Base-by-base conservation (phyloP, 37 sponge, comb jelly and placozoan genomes). In the Eunapius fragilis region DNA sequence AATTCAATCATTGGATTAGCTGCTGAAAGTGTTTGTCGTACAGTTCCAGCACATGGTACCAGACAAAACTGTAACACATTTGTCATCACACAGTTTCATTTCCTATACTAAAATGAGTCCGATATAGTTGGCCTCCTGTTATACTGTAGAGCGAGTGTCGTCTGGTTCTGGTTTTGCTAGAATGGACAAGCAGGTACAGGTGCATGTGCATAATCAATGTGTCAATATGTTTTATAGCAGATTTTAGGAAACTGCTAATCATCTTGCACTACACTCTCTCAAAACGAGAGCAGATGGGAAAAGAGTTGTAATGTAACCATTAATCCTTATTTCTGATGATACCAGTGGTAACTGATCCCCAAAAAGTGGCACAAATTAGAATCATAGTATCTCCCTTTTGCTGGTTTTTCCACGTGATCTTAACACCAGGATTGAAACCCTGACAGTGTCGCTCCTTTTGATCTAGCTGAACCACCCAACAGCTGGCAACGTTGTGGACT, bases 341-440 rank as follows among this genome's bases (percentile, higher is more conserved):
- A 80, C 68, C 31, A 80, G 81, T 80, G 68, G 81, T 28, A 80
- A 80, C 32, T 14, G 26, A 17, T 80, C n/a, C n/a, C 68, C 10
- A 67, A 67, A 19, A 80, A 80, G 45, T 80, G 81, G 81, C 67
- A 80, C 31, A 67, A 58, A 31, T 80, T 80, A 22, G 68, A 80
- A 27, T n/a, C 26, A 25, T 80, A 70, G 81, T 80, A 67, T 80
- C 67, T 80, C 25, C 1, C 58, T 7, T 67, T 80, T 58, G 81
- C 81, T 67, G 81, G 68, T n/a, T 45, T 22, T 80, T 31, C 81
- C 81, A 58, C 58, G 2, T 58, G 19, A 58, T 58, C 58, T 72
- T 11, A 34, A 33, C 28, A 24, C 32, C 31, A 72, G 32, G 30
- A 72, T 33, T 72, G 30, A 34, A 17, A 81, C 14, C 14, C 73